Evolutionary conservation across 1,140 invertebrate species (phyloP).

Genomic region (Habropoda laboriosa): DNA sequence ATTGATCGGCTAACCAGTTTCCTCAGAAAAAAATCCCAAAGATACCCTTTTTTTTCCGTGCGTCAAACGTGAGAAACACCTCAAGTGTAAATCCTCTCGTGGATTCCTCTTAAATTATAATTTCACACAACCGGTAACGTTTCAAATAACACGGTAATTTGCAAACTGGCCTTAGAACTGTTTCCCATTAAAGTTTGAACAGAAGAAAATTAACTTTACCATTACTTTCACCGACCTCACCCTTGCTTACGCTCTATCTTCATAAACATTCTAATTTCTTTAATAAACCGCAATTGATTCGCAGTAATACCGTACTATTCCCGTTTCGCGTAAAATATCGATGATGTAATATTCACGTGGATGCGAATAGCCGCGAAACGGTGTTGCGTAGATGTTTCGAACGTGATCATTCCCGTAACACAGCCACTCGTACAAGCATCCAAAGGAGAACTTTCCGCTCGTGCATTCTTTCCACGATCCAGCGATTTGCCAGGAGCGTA

Average conservation of each 20-base stretch:
- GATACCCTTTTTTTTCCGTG: no score
- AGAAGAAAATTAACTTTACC: not conserved
- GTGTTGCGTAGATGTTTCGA: not conserved
- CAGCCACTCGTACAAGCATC: not conserved
- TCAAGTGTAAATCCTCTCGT: no score
- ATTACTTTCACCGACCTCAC: not conserved
- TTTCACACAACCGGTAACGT: no score
- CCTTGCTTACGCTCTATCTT: constrained; percentile 6
- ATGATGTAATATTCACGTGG: constrained; percentile 8
- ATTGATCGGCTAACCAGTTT: no score
- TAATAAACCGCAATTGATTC: not conserved
- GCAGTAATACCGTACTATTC: not conserved
- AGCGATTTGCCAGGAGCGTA: constrained; percentile 35
- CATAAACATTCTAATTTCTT: not conserved
- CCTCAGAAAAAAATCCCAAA: no score
- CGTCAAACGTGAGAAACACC: no score
- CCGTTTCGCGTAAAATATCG: not conserved
- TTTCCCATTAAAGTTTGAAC: not conserved
- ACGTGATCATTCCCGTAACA: constrained; percentile 18
- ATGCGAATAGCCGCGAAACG: constrained; percentile 13
- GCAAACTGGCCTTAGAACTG: no score
- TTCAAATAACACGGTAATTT: no score
- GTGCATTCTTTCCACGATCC: constrained; percentile 31
- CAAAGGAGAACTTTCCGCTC: not conserved
- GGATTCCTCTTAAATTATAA: no score